Percentiles rank a stretch among this genome's conserved stretches.
Conservation (phyloP, 2,888 invertebrate genomes). For the Chouioia cunea region DNA sequence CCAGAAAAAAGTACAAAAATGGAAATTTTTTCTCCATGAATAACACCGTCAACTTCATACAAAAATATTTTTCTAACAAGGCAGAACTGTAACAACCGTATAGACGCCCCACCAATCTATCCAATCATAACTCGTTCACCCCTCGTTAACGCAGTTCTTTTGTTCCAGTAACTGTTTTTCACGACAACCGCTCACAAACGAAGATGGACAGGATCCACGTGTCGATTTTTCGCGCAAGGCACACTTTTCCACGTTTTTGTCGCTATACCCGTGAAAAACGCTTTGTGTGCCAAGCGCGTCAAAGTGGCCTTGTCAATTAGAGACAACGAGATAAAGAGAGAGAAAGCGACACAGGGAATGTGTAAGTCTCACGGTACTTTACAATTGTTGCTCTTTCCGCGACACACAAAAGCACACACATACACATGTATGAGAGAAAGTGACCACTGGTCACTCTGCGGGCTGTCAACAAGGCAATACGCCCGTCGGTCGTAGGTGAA, state of each 20-base stretch:
- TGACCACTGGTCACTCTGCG: slow-evolving; percentile 64
- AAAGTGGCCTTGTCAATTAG: slow-evolving; percentile 37
- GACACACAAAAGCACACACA: slow-evolving; percentile 58
- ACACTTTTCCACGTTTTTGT: slow-evolving; percentile 29
- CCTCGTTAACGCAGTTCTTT: slow-evolving; percentile 7
- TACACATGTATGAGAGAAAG: slow-evolving; percentile 48
- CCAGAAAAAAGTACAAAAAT: too few species aligned
- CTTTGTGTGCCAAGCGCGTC: slow-evolving; percentile 43
- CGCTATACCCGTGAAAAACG: slow-evolving; percentile 42
- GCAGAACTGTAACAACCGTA: too few species aligned
- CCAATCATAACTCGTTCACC: slow-evolving; percentile 3
- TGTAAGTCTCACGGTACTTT: slow-evolving; percentile 59
- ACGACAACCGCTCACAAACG: slow-evolving; percentile 13
- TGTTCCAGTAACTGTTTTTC: slow-evolving; percentile 44
- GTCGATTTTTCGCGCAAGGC: slow-evolving; percentile 11
- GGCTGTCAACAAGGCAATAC: not conserved
- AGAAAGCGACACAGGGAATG: too few species aligned
- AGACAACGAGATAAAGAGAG: not conserved
- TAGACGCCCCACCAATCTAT: too few species aligned
- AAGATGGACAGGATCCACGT: slow-evolving; percentile 43
- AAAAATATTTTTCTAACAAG: too few species aligned
- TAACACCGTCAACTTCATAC: too few species aligned
- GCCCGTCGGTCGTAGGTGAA: too few species aligned
- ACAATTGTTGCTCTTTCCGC: slow-evolving; percentile 58
- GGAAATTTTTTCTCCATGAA: too few species aligned